Base-by-base conservation (phyloP, 2,113 vertebrate species). In the Puntigrus tetrazona region DNA sequence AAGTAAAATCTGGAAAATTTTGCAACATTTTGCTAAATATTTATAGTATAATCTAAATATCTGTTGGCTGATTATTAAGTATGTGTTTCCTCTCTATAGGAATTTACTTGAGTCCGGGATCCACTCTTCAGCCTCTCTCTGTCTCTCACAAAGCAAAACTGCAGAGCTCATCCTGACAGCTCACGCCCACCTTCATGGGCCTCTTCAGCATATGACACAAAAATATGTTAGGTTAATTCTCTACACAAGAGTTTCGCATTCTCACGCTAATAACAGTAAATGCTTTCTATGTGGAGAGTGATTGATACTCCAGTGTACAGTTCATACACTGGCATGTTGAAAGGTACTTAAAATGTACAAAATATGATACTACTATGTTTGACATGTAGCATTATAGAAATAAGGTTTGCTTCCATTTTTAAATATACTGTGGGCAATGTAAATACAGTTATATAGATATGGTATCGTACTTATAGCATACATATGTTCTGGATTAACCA, bases 171-270 rank as follows among this genome's bases (percentile, higher is more conserved):
- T 89, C 72, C 87, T 93, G 7, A 90, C 86, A 5, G 89, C 91
- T 13, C 91, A 94, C 4, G 91, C 93, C n/a, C 36, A 95, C 95
- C 25, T 95, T 95, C 88, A 86, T 95, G 76, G 95, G 94, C 5
- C 81, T 95, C 79, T 89, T 94, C 85, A 94, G 87, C 63, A 87
- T 95, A 84, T 94, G 88, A 89, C 45, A 29, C 27, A 22, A 3
- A 75, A 7, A 20, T 25, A 0, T 63, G 25, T 11, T 65, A 65
- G n/a, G 10, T 29, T 29, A 67, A 3, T 34, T 5, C 16, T 0
- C 0, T 20, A 6, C 4, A 20, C 0, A 1, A n/a, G 1, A 22
- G 65, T 36, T 36, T 38, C 5, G n/a, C 11, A 20, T 9, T 22
- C 22, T 70, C 9, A n/a, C 38, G 31, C n/a, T n/a, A 67, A 20